Conservation (phyloP, 2,113 vertebrate species). For the Eonycteris spelaea region DNA sequence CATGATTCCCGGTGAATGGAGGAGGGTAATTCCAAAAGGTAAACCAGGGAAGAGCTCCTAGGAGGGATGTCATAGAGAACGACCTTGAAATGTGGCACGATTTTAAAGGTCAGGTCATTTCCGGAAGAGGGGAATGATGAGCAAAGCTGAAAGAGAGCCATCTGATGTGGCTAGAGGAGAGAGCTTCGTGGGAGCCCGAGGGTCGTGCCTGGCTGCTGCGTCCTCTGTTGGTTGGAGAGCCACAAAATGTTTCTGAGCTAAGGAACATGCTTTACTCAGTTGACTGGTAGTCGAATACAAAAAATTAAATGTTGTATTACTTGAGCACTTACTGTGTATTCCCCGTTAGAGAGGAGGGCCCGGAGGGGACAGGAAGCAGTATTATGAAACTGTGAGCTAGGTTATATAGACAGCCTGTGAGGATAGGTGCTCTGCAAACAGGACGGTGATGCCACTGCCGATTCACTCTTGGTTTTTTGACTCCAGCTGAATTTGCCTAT, state of each 20-base stretch:
- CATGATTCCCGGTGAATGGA: not conserved
- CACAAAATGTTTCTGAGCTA: not conserved
- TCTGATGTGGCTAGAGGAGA: not conserved
- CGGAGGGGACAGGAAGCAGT: not conserved
- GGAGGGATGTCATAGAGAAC: not conserved
- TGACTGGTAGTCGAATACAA: not conserved
- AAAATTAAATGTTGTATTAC: not conserved
- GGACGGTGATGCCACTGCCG: not conserved
- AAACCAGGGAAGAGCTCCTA: not conserved
- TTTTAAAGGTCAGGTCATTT: not conserved
- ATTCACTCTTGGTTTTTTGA: not conserved
- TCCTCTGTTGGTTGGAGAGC: not conserved
- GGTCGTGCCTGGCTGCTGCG: not conserved
- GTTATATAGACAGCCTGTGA: not conserved
- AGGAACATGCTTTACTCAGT: not conserved
- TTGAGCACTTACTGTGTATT: not conserved
- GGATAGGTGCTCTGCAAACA: not conserved
- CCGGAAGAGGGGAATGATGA: not conserved
- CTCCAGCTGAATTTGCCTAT: not conserved
- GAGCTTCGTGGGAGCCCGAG: not conserved
- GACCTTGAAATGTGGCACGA: not conserved
- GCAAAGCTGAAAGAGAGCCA: not conserved
- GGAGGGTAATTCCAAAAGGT: not conserved
- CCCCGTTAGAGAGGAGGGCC: not conserved
- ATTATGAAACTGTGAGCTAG: not conserved